Conservation (phyloP, 2,797 vertebrate genomes). For the Microchirus variegatus region DNA sequence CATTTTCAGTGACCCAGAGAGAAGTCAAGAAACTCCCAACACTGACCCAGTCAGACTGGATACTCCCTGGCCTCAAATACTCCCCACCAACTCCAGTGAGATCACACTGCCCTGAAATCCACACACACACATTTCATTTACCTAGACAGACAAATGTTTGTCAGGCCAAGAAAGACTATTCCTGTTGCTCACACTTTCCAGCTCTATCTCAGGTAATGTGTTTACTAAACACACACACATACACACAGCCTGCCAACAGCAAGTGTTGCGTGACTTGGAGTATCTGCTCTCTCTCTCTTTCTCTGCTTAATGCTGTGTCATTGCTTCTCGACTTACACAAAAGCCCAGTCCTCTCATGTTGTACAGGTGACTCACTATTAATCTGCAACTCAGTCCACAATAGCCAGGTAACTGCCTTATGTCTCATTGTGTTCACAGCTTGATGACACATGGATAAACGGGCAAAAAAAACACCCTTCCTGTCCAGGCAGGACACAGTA, state of each 20-base stretch:
- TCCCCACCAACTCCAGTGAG: conserved; percentile 25
- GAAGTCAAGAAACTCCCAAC: conserved; percentile 54
- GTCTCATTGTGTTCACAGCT: conserved; percentile 23
- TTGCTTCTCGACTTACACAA: conserved; percentile 59
- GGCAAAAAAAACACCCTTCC: conserved; percentile 1
- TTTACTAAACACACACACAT: conserved; percentile 66
- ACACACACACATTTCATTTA: neutral
- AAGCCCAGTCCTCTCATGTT: conserved; percentile 42
- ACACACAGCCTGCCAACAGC: conserved; percentile 37
- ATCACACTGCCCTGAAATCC: conserved; percentile 19
- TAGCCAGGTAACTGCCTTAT: conserved; percentile 34
- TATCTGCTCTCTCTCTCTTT: conserved; percentile 24
- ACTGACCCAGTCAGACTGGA: conserved; percentile 44
- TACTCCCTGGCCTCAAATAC: conserved; percentile 36
- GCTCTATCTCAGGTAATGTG: conserved; percentile 47
- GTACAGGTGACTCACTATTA: conserved; percentile 55
- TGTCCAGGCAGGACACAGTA: neutral
- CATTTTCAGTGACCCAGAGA: conserved; percentile 29
- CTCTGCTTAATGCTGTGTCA: conserved; percentile 56
- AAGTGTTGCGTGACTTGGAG: conserved; percentile 50
- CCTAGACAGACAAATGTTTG: conserved; percentile 19
- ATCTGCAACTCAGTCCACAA: conserved; percentile 29
- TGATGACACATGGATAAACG: conserved; percentile 7
- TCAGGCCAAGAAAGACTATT: conserved; percentile 28
- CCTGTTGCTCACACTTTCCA: conserved; percentile 34